A percentile compares a stretch with the other conserved stretches of the same genome.
Conservation (phyloP, 2,797 vertebrate species). For the Acanthornis magna region DNA sequence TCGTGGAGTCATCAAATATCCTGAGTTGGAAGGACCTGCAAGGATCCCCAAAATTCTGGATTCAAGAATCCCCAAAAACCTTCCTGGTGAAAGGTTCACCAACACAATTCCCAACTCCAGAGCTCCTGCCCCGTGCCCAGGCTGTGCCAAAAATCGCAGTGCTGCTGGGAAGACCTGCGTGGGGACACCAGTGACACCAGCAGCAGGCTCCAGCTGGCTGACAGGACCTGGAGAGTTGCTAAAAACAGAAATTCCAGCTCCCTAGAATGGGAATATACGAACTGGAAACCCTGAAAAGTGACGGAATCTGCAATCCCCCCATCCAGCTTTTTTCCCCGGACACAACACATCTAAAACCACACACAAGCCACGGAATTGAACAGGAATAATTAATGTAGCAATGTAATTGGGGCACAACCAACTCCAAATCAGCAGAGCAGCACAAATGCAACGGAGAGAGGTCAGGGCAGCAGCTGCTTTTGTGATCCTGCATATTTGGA, state of each 20-base stretch:
- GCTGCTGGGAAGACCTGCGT: not conserved
- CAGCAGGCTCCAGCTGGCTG: not conserved
- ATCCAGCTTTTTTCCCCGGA: not conserved
- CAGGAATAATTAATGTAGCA: not conserved
- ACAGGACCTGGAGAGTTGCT: accelerated
- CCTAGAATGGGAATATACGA: not conserved
- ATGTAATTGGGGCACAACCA: not conserved
- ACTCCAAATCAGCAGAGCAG: not conserved
- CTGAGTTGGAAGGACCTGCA: not conserved
- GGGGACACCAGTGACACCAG: accelerated
- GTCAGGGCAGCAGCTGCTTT: slow-evolving; percentile 38
- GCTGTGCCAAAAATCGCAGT: not conserved
- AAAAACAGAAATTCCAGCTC: not conserved
- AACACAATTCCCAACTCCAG: accelerated
- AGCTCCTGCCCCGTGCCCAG: not conserved
- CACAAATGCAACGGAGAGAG: not conserved
- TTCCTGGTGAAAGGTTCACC: not conserved
- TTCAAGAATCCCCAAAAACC: too few relatives aligned
- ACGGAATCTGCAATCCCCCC: not conserved
- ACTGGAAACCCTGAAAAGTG: not conserved
- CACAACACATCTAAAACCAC: accelerated
- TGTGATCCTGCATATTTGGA: not conserved
- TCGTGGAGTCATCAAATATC: accelerated
- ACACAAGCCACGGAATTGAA: not conserved
- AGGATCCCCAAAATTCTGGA: too few relatives aligned